Evolutionary conservation across 2,797 vertebrate genomes (phyloP).

Genomic region (Lophius americanus): DNA sequence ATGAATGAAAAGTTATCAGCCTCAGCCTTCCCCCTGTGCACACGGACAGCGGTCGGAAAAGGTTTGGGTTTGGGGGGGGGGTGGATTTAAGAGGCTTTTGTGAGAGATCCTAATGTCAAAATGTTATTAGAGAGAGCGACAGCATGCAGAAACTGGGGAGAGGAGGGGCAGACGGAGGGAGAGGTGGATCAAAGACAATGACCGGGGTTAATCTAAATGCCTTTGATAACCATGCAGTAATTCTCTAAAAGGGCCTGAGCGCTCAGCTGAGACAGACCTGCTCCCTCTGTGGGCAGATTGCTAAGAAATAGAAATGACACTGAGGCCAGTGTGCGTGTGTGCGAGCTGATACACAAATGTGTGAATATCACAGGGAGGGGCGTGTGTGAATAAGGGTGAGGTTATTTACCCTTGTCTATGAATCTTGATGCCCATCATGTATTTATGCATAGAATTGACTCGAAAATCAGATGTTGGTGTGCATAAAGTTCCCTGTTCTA

Average conservation of each 20-base stretch:
- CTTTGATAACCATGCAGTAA: constrained; percentile 83
- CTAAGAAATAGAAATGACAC: constrained; percentile 82
- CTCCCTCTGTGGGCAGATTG: constrained; percentile 75
- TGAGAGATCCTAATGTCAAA: constrained; percentile 96
- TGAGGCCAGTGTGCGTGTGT: constrained; percentile 60
- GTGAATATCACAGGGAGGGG: constrained; percentile 50
- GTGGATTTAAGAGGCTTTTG: constrained; percentile 90
- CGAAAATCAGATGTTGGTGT: constrained; percentile 81
- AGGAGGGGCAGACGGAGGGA: constrained; percentile 62
- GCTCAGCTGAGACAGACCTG: constrained; percentile 76
- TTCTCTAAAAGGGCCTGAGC: constrained; percentile 81
- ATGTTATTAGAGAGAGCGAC: constrained; percentile 93
- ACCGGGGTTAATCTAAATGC: constrained; percentile 88
- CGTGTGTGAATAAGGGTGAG: constrained; percentile 66
- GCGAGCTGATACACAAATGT: constrained; percentile 30
- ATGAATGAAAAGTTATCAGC: constrained; percentile 99
- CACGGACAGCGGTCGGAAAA: constrained; percentile 64
- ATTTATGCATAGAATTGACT: constrained; percentile 86
- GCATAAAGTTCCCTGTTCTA: constrained; percentile 76
- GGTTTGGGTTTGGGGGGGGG: constrained; percentile 52
- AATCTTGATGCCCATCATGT: constrained; percentile 81
- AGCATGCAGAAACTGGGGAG: constrained; percentile 66
- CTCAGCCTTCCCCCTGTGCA: constrained; percentile 77
- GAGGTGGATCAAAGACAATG: constrained; percentile 84
- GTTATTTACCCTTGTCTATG: constrained; percentile 80